Evolutionary conservation across 30 jellyfish, hydroid and myxozoan species (phyloP).

Genomic region (Clytia hemisphaerica): DNA sequence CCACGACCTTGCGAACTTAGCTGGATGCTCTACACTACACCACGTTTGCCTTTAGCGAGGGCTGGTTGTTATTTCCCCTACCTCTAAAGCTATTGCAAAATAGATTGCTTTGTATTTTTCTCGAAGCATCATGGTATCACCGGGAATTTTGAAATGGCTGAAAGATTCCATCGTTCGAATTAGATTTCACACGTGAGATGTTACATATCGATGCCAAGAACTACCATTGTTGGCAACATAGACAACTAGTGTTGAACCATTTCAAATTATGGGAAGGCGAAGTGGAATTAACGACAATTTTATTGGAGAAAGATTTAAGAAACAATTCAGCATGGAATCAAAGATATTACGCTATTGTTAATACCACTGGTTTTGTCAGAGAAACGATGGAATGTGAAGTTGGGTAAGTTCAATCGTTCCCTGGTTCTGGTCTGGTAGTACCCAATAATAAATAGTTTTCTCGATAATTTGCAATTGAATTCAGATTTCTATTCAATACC

Average conservation of each 20-base stretch:
- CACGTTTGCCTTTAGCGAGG: too few species aligned
- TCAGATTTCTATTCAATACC: too few species aligned
- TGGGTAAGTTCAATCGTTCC: conserved; percentile 58
- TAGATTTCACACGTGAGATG: conserved; percentile 73
- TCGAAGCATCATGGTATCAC: too few species aligned
- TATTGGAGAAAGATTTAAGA: conserved; percentile 65
- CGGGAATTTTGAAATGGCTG: conserved; percentile 73
- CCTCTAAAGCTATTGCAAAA: too few species aligned
- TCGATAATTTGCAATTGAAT: too few species aligned
- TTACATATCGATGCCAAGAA: conserved; percentile 76
- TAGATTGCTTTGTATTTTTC: too few species aligned
- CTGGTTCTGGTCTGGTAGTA: too few species aligned
- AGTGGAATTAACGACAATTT: conserved; percentile 47
- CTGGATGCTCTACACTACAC: too few species aligned
- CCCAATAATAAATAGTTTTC: too few species aligned
- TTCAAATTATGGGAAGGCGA: conserved; percentile 78
- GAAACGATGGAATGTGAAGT: conserved; percentile 64
- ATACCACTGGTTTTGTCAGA: conserved; percentile 77
- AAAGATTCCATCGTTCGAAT: conserved; percentile 83
- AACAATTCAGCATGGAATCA: conserved; percentile 99
- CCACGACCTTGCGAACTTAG: too few species aligned
- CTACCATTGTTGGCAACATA: conserved; percentile 99
- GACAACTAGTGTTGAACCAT: conserved; percentile 69
- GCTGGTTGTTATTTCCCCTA: too few species aligned
- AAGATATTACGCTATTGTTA: conserved; percentile 60